Evolutionary conservation across 1,140 invertebrate genomes (phyloP).

Genomic region (Oedothorax gibbosus): DNA sequence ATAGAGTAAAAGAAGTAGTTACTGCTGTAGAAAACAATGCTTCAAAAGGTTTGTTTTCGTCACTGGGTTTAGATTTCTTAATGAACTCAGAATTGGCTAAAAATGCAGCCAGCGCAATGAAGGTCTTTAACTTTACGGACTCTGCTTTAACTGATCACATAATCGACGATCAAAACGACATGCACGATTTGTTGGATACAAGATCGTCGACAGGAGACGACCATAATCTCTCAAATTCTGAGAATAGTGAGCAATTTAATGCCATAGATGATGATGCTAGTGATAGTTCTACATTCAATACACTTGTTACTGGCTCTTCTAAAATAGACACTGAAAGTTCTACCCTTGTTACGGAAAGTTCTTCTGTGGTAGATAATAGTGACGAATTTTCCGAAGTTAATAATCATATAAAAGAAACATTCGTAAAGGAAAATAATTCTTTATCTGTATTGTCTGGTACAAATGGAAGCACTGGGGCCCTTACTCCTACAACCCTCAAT

Average conservation of each 20-base stretch:
- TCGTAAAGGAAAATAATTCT: no score
- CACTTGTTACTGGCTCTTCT: neutral
- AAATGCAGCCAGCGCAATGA: constrained; percentile 30
- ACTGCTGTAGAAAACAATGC: no score
- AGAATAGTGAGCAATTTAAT: neutral
- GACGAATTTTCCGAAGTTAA: neutral
- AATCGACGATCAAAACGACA: constrained; percentile 16
- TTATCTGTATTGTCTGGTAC: no score
- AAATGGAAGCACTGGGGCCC: no score
- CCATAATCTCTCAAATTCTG: neutral
- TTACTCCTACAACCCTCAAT: neutral
- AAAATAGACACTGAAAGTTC: neutral
- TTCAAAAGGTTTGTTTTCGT: no score
- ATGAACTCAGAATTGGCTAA: constrained; percentile 15
- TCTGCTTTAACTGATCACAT: constrained; percentile 21
- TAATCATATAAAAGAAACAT: no score
- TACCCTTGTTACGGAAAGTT: neutral
- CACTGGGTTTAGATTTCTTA: constrained; percentile 8
- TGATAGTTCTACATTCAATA: neutral
- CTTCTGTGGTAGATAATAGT: neutral
- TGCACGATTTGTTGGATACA: neutral
- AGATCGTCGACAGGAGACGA: neutral
- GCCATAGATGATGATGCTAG: neutral
- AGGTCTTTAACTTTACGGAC: constrained; percentile 29
- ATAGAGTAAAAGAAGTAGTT: no score